Percentiles rank a stretch among this genome's conserved stretches.
Conservation (phyloP, 2,113 vertebrate species). For the Nothoprocta perdicaria region DNA sequence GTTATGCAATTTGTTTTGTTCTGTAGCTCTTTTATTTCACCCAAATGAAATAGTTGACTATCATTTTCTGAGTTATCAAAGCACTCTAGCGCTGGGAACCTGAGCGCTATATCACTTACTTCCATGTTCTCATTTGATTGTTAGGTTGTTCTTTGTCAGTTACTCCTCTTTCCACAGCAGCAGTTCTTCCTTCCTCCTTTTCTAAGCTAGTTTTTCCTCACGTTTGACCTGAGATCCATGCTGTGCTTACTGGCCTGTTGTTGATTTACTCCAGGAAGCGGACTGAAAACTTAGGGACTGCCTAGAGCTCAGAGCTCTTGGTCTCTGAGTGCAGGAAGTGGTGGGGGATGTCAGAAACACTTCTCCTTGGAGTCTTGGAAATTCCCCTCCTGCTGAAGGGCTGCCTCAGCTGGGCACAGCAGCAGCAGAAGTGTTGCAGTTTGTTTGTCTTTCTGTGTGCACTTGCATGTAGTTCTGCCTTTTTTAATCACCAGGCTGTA, state of each 20-base stretch:
- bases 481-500: background rate
- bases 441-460: background rate
- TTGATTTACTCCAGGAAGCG: conserved; percentile 13
- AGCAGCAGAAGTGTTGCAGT: background rate
- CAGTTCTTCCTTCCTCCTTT: conserved; percentile 60
- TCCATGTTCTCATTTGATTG: background rate
- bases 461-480: background rate
- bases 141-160: conserved; percentile 6
- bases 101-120: background rate
- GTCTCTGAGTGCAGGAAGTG: background rate
- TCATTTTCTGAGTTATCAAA: background rate
- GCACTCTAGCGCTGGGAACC: background rate
- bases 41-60: background rate
- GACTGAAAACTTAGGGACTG: background rate
- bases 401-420: accelerated
- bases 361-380: background rate
- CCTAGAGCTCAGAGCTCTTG: background rate
- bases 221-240: background rate
- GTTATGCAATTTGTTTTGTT: background rate
- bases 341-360: background rate
- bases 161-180: conserved; percentile 18
- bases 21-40: background rate
- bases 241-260: background rate
- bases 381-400: background rate
- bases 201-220: conserved; percentile 29